These are phyloP conservation scores for Dichetophora obliterata DNA, from an alignment of 2,888 invertebrate genomes.

Conservation along the genomic window DNA sequence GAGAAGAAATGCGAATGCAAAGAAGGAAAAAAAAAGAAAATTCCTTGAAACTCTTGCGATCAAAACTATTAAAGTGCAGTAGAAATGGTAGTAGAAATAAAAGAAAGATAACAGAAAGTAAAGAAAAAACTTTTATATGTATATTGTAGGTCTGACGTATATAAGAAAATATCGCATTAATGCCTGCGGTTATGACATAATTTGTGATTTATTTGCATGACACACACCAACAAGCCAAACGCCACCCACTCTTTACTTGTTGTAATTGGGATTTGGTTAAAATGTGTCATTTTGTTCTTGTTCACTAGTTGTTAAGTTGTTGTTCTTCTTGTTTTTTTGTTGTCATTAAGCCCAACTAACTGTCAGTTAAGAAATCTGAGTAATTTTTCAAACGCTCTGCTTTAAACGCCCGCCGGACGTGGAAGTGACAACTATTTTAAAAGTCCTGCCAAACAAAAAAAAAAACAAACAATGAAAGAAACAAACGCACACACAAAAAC, in stretches of 20 bases:
- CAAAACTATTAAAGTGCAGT: constrained; percentile 39
- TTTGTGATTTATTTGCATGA: constrained; percentile 47
- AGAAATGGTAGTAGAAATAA: background rate
- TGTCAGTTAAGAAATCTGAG: constrained; percentile 42
- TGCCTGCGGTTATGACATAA: constrained; percentile 36
- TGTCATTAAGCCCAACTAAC: constrained; percentile 28
- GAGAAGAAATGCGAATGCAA: background rate
- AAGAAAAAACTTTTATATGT: too few species aligned
- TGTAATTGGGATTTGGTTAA: constrained; percentile 28
- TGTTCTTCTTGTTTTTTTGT: constrained; percentile 24
- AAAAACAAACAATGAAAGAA: constrained; percentile 7
- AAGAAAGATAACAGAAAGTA: too few species aligned
- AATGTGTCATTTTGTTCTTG: constrained; percentile 7
- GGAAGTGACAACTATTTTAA: constrained; percentile 35
- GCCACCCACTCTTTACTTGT: background rate
- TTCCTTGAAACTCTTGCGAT: constrained; percentile 36
- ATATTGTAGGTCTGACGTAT: too few species aligned
- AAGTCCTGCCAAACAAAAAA: constrained; percentile 31
- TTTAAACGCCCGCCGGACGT: constrained; percentile 1
- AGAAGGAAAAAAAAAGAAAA: background rate
- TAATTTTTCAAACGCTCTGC: constrained; percentile 44
- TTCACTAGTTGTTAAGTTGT: background rate
- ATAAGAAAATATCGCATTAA: background rate
- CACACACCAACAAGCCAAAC: background rate
- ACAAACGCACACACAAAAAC: background rate